Base-by-base conservation (phyloP, 2,888 invertebrate species). In the Andrena marginata region DNA sequence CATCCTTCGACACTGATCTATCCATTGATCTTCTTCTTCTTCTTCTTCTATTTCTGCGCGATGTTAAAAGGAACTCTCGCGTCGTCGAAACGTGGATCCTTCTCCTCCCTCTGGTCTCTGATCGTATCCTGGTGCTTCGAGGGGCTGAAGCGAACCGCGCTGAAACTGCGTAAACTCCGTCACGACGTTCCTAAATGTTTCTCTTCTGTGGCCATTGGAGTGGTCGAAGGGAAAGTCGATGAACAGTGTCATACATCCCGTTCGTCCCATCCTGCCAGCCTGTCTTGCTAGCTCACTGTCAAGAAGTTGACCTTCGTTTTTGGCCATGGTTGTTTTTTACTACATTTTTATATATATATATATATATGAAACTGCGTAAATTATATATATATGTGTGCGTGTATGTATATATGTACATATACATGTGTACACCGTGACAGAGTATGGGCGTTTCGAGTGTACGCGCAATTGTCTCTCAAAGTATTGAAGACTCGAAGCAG, bases 261-360 rank as follows among this genome's bases (percentile, higher is more conserved):
- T 75, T 74, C 65, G 69, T 86, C 84, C 88, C 62, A 76, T 85
- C 91, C 89, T 89, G 92, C 92, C 92, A 92, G 91, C 92, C 92
- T 92, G 92, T 92, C 92, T 92, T 92, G 92, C 93, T 93, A 92
- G 92, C 93, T 91, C 93, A 96, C 96, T 96, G 96, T 97, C 97
- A 97, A 97, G 97, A 97, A 98, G 97, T 97, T 97, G 97, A 97
- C 97, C 97, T 97, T 97, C 97, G 97, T 97, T 97, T 97, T 97
- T 96, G 96, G 97, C 97, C 96, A 97, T 97, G 96, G 96, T 96
- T 96, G 96, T 95, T 95, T 96, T 96, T 93, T 94, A 93, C 93
- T 94, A 95, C 95, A 94, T 93, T 92, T 89, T 84, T 80, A 80
- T 85, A 87, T 82, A 79, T 84, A 86, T 82, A 79, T 84, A 86